Evolutionary conservation across 1,140 invertebrate species (phyloP).

Genomic region (Papilio glaucus): DNA sequence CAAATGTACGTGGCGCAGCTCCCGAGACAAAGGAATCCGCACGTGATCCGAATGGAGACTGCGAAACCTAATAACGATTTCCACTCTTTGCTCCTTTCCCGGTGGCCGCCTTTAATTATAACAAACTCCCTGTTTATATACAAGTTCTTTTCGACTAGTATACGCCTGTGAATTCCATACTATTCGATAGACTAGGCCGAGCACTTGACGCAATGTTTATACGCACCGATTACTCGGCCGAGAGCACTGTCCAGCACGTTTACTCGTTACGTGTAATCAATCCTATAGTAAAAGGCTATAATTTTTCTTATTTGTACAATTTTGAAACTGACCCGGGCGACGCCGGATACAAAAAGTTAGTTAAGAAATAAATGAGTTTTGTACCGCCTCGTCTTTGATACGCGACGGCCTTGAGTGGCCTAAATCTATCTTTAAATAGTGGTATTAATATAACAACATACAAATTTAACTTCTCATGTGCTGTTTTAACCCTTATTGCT

Average conservation of each 20-base stretch:
- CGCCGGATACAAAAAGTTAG: background rate
- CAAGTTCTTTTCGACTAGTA: no score
- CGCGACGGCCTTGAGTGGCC: slow-evolving; percentile 39
- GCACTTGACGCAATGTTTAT: no score
- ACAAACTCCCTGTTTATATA: slow-evolving; percentile 8
- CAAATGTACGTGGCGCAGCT: slow-evolving; percentile 29
- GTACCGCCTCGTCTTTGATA: slow-evolving; percentile 18
- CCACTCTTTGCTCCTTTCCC: slow-evolving; percentile 3
- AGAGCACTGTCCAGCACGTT: no score
- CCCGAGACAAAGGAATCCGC: slow-evolving; percentile 7
- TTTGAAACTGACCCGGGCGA: background rate
- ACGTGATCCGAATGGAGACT: slow-evolving; percentile 23
- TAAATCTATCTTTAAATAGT: slow-evolving; percentile 46
- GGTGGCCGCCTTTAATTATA: slow-evolving; percentile 23
- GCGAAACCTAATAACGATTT: slow-evolving; percentile 28
- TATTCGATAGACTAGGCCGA: no score
- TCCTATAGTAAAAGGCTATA: no score
- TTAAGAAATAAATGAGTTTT: slow-evolving; percentile 15
- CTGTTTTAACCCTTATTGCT: background rate
- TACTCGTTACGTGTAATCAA: no score
- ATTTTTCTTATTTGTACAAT: no score
- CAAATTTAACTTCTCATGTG: slow-evolving; percentile 26
- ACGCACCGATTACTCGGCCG: no score
- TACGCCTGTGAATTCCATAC: no score
- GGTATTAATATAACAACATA: background rate